Percentiles rank a stretch among this genome's conserved stretches.
Evolutionary conservation across 1,140 invertebrate species (phyloP).

Genomic region (Hyphantria cunea): DNA sequence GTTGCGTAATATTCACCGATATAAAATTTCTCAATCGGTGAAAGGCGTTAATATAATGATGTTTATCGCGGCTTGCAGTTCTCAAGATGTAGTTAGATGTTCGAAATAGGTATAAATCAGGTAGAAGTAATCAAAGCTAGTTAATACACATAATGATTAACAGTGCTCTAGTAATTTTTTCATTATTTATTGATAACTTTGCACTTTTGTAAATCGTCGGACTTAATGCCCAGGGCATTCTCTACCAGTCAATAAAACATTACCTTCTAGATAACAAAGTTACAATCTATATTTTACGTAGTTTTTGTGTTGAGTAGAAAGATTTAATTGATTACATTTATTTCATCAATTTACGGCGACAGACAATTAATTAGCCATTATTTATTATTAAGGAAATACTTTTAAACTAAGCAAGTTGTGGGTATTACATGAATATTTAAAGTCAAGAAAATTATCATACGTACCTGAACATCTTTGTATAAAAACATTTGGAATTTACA

Average conservation of each 20-base stretch:
- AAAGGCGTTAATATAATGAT: conserved; percentile 25
- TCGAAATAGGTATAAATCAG: not conserved
- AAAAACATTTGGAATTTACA: no score
- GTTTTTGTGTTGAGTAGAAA: not conserved
- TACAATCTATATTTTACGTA: conserved; percentile 3
- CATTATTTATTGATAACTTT: no score
- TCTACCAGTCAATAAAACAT: not conserved
- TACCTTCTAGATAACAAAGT: conserved; percentile 11
- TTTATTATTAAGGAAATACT: no score
- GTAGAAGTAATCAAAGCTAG: conserved; percentile 9
- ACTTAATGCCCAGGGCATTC: no score
- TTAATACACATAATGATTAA: conserved; percentile 15
- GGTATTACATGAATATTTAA: no score
- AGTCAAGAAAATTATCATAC: no score
- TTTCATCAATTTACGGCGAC: no score
- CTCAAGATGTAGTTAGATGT: conserved; percentile 6
- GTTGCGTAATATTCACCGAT: conserved; percentile 16
- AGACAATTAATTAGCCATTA: no score
- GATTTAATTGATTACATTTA: no score
- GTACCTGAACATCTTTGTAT: no score
- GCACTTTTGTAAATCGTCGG: no score
- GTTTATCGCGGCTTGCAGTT: conserved; percentile 13
- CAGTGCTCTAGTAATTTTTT: conserved; percentile 11
- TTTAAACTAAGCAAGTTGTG: no score
- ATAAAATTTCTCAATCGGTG: conserved; percentile 25